Evolutionary conservation across 1,140 invertebrate species (phyloP).

Genomic region (Yoshiicerus persimilis): DNA sequence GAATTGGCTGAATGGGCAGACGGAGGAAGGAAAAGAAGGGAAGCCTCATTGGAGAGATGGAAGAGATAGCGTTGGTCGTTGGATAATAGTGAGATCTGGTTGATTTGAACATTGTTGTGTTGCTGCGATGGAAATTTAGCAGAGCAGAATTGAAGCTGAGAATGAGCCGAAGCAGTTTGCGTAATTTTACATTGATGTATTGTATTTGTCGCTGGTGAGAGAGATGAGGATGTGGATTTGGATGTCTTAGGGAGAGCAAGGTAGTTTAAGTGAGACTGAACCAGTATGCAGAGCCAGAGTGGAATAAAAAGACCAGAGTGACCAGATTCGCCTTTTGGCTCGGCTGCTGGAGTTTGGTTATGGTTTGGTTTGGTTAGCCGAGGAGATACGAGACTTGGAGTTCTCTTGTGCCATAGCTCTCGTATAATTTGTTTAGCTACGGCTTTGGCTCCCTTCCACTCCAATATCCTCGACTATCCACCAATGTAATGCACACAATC

Average conservation of each 20-base stretch:
- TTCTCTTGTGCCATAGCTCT: neutral
- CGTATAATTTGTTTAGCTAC: neutral
- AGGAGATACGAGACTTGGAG: neutral
- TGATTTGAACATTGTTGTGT: neutral
- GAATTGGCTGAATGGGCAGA: neutral
- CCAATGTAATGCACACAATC: neutral
- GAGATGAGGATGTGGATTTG: neutral
- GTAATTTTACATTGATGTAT: neutral
- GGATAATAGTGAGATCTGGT: neutral
- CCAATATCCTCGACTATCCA: neutral
- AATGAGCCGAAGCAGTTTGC: neutral
- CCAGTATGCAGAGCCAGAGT: too few relatives aligned
- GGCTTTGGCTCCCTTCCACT: neutral
- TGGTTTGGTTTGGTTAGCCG: neutral
- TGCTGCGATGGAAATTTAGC: neutral
- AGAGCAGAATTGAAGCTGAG: neutral
- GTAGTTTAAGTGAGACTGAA: too few relatives aligned
- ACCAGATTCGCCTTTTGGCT: neutral
- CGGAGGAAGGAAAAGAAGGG: neutral
- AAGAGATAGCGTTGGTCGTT: too few relatives aligned
- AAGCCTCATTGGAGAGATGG: neutral
- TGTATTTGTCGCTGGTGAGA: neutral
- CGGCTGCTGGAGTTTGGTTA: neutral
- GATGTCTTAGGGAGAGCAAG: too few relatives aligned
- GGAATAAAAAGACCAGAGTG: neutral